Evolutionary conservation across 2,888 invertebrate genomes (phyloP).

Genomic region (Scaptodrosophila latifasciaeformis): DNA sequence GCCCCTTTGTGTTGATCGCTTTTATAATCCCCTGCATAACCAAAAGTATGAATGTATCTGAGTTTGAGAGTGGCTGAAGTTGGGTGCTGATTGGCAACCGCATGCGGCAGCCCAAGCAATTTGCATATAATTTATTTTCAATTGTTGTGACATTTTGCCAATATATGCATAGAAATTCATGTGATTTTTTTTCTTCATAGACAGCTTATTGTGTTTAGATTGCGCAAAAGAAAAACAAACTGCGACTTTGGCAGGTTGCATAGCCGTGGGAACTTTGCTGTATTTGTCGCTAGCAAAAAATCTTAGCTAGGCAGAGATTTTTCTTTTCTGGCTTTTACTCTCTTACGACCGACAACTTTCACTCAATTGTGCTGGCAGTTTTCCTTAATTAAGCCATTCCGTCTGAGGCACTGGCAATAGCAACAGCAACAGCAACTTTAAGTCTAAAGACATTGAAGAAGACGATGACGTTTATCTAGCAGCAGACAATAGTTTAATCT

Average conservation of each 20-base stretch:
- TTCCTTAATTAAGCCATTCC: slow-evolving; percentile 52
- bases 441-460: background rate
- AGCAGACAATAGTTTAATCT: slow-evolving; percentile 55
- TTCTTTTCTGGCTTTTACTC: slow-evolving; percentile 5
- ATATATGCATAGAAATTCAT: background rate
- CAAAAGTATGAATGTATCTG: no score
- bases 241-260: slow-evolving; percentile 42
- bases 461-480: slow-evolving; percentile 38
- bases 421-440: slow-evolving; percentile 36
- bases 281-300: slow-evolving; percentile 12
- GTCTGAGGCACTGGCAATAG: slow-evolving; percentile 19
- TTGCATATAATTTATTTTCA: slow-evolving; percentile 66
- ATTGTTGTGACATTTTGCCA: slow-evolving; percentile 62
- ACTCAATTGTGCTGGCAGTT: slow-evolving; percentile 29
- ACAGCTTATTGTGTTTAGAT: slow-evolving; percentile 29
- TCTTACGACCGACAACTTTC: slow-evolving; percentile 41
- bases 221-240: background rate
- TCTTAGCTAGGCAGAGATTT: slow-evolving; percentile 27
- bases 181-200: no score
- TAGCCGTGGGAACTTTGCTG: slow-evolving; percentile 44
- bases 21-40: background rate
- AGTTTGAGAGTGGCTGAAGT: no score
- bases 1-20: background rate
- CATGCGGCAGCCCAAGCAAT: slow-evolving; percentile 35
- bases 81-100: slow-evolving; percentile 46